Percentiles rank a stretch among this genome's conserved stretches.
These are phyloP conservation scores for Megalonaias nervosa DNA, from an alignment of 1,140 invertebrate genomes.

Conservation along the genomic window DNA sequence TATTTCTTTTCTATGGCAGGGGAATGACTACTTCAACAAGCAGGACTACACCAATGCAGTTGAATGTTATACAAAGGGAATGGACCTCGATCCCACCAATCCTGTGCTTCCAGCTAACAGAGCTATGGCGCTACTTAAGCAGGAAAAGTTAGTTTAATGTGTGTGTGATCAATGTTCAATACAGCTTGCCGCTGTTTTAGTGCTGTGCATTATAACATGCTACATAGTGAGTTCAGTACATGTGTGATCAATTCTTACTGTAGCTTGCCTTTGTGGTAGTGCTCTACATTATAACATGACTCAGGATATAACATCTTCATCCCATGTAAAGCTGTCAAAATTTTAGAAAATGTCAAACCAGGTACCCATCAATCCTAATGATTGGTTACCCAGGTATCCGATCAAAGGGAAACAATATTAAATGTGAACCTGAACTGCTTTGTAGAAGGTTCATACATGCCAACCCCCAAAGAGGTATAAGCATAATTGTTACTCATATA, in stretches of 20 bases:
- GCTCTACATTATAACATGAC: too few species aligned
- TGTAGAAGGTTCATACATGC: too few species aligned
- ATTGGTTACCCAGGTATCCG: too few species aligned
- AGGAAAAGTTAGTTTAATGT: conserved; percentile 79
- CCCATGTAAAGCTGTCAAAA: too few species aligned
- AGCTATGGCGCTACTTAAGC: conserved; percentile 89
- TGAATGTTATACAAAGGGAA: conserved; percentile 84
- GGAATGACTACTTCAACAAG: conserved; percentile 86
- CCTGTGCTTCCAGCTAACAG: conserved; percentile 89
- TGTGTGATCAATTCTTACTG: rapidly evolving
- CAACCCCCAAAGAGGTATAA: too few species aligned
- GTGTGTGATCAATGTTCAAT: conserved; percentile 1
- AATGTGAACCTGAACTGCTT: too few species aligned
- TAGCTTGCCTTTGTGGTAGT: too few species aligned
- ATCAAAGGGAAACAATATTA: too few species aligned
- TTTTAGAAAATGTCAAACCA: too few species aligned
- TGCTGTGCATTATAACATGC: not conserved
- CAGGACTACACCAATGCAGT: conserved; percentile 86
- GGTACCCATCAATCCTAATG: too few species aligned
- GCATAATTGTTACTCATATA: too few species aligned
- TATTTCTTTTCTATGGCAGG: conserved; percentile 72
- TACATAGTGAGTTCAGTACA: not conserved
- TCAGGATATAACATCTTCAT: too few species aligned
- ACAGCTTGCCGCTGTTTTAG: not conserved
- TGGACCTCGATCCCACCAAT: conserved; percentile 83